A percentile compares a stretch with the other conserved stretches of the same genome.
These are phyloP conservation scores for Allobates femoralis DNA, from an alignment of 2,797 vertebrate species.

Conservation along the genomic window DNA sequence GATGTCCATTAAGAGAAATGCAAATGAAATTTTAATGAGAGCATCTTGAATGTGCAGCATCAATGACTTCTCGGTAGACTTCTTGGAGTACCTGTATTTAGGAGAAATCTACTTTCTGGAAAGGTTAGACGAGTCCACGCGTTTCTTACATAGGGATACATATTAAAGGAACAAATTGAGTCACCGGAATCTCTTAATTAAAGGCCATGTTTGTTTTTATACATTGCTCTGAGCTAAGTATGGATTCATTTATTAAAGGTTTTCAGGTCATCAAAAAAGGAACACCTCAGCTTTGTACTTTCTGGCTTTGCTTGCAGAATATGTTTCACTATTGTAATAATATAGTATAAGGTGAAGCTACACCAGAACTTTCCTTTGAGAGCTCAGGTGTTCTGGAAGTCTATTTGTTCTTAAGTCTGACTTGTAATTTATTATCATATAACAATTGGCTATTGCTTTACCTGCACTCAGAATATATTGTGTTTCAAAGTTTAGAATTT, in stretches of 20 bases:
- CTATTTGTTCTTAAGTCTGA: neutral
- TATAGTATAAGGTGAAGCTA: neutral
- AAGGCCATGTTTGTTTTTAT: slow-evolving; percentile 54
- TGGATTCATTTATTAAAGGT: slow-evolving; percentile 40
- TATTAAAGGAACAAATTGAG: slow-evolving; percentile 66
- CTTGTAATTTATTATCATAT: neutral
- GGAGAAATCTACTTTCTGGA: slow-evolving; percentile 62
- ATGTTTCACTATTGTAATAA: slow-evolving; percentile 7
- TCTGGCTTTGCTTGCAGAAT: slow-evolving; percentile 7
- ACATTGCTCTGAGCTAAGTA: slow-evolving; percentile 28
- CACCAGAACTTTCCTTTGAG: neutral
- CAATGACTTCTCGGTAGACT: slow-evolving; percentile 35
- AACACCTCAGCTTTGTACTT: neutral
- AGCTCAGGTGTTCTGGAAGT: neutral
- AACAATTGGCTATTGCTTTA: neutral
- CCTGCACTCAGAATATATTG: neutral
- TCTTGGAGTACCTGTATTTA: slow-evolving; percentile 23
- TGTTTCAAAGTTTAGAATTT: neutral
- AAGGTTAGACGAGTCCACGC: slow-evolving; percentile 41
- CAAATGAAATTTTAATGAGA: slow-evolving; percentile 59
- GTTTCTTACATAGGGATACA: slow-evolving; percentile 57
- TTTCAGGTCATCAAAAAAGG: neutral
- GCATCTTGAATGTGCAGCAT: neutral
- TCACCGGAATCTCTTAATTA: slow-evolving; percentile 66
- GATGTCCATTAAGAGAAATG: slow-evolving; percentile 56